phyloP scores from a whole-genome alignment of 2,113 vertebrate genomes.

The Theristicus caerulescens region DNA sequence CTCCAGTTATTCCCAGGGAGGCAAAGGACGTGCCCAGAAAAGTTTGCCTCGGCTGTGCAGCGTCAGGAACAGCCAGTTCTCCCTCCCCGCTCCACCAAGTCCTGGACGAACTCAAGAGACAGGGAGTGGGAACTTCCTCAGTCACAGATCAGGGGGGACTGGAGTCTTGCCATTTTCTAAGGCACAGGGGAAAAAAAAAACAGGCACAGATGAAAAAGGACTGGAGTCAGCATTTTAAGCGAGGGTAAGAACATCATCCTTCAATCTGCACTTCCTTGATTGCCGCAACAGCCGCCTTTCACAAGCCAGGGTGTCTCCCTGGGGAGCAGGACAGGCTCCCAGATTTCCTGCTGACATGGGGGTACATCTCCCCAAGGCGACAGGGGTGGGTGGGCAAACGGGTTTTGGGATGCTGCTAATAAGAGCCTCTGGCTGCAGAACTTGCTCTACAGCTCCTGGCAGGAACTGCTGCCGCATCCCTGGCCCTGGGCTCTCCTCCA shows the following conservation, averaged over 20 bases:
- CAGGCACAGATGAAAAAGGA: not conserved
- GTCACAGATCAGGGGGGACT: accelerated
- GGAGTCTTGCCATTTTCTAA: not conserved
- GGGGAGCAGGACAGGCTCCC: accelerated
- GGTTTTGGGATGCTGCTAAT: not conserved
- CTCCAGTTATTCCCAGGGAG: not conserved
- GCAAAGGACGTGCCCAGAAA: not conserved
- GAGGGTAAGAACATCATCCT: not conserved
- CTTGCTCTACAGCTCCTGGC: not conserved
- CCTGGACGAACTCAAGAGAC: accelerated
- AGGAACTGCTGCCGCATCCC: not conserved
- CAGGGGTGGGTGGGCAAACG: not conserved
- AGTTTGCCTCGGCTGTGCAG: not conserved
- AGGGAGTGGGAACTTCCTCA: not conserved
- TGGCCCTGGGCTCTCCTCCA: not conserved
- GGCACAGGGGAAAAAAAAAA: not conserved
- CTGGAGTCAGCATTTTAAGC: not conserved
- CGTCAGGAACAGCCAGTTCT: not conserved
- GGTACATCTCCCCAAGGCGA: not conserved
- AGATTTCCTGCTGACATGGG: not conserved
- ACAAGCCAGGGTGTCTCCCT: not conserved
- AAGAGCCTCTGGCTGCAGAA: not conserved
- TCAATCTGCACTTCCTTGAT: not conserved
- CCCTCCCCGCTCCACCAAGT: accelerated
- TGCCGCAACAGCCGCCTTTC: not conserved